A percentile compares a stretch with the other conserved stretches of the same genome.
These are phyloP conservation scores for Dryoscopus gambensis DNA, from an alignment of 2,113 vertebrate genomes.

Conservation along the genomic window DNA sequence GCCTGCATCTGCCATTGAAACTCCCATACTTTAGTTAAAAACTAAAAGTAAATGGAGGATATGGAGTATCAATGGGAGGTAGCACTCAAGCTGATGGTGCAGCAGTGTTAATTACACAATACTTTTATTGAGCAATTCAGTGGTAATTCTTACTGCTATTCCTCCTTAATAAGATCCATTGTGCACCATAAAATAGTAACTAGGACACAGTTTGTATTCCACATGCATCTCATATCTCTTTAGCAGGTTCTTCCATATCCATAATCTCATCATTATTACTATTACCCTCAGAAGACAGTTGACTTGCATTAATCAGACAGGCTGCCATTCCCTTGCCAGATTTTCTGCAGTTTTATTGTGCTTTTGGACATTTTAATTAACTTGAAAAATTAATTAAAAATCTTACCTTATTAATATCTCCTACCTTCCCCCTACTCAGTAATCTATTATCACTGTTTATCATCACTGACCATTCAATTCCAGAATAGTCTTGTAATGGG, in stretches of 20 bases:
- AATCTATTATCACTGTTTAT: constrained; percentile 70
- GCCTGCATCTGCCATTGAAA: constrained; percentile 23
- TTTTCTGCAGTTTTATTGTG: constrained; percentile 81
- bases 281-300: constrained; percentile 80
- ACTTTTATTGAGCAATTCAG: constrained; percentile 79
- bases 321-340: constrained; percentile 79
- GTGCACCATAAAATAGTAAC: constrained; percentile 80
- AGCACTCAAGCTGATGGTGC: constrained; percentile 72
- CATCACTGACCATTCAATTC: constrained; percentile 69
- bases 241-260: constrained; percentile 78
- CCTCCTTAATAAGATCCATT: constrained; percentile 83
- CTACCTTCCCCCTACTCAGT: constrained; percentile 44
- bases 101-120: constrained; percentile 78
- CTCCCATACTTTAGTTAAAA: constrained; percentile 64
- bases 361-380: constrained; percentile 86
- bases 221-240: constrained; percentile 76
- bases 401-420: constrained; percentile 75
- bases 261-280: constrained; percentile 82
- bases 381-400: constrained; percentile 84
- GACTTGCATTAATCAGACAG: constrained; percentile 80
- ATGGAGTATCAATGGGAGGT: constrained; percentile 72
- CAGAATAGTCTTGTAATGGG: background rate
- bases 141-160: constrained; percentile 77
- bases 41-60: constrained; percentile 65
- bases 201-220: constrained; percentile 79